These are phyloP conservation scores for Phasianus colchicus DNA, from an alignment of 2,113 vertebrate genomes.

Conservation along the genomic window DNA sequence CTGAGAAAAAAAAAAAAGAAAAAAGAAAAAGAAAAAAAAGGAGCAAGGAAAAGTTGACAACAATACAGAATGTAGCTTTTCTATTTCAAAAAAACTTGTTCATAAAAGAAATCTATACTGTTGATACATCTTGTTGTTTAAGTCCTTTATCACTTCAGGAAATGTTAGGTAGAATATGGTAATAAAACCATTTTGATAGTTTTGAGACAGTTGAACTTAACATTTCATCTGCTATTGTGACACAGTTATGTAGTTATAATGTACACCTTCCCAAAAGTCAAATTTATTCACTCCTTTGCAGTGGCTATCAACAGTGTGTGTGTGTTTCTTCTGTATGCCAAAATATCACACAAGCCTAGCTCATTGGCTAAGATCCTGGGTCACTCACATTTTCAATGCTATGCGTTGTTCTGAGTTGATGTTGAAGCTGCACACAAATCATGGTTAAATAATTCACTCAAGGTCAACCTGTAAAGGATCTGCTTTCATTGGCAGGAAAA, in stretches of 20 bases:
- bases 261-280: neutral
- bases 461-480: conserved; percentile 9
- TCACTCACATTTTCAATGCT: neutral
- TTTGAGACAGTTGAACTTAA: neutral
- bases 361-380: neutral
- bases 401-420: neutral
- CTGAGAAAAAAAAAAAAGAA: too few relatives aligned
- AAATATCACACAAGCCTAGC: neutral
- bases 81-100: neutral
- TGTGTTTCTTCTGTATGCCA: neutral
- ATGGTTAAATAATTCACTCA: conserved; percentile 43
- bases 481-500: conserved; percentile 58
- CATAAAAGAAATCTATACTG: neutral
- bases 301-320: neutral
- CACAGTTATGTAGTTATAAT: neutral
- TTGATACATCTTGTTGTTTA: neutral
- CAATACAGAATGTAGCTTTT: neutral
- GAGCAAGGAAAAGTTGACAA: neutral
- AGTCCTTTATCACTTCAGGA: neutral
- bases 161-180: neutral
- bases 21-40: neutral
- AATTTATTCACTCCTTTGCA: neutral
- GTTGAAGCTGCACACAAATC: conserved; percentile 26
- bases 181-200: neutral
- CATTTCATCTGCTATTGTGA: neutral